Base-by-base conservation (phyloP, 92 coral and sea anemone species). In the Parazoanthus darwini region DNA sequence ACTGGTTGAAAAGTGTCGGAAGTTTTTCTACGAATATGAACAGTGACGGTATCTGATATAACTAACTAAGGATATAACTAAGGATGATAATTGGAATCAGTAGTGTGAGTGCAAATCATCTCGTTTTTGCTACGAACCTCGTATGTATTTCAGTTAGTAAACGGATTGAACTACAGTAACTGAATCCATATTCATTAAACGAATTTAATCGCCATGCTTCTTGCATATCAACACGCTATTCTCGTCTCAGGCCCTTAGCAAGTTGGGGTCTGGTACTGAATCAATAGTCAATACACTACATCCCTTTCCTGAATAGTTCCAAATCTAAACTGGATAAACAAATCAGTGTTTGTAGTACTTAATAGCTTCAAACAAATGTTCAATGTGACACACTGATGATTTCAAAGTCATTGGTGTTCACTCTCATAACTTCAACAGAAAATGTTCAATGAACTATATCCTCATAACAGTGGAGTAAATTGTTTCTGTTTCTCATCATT, bases 271-370 rank as follows among this genome's bases (percentile, higher is more conserved):
- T 56, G 65, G 65, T 56, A 56, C 65, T 56, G 18, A 56, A 15
- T 56, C 65, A 9, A 56, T 56, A 56, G 50, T 44, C n/a, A n/a
- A n/a, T n/a, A n/a, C n/a, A n/a, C n/a, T n/a, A n/a, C n/a, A n/a
- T n/a, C 26, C 26, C 72, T 66, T 66, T 66, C 72, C 72, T 66
- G 72, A 66, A 66, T 66, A 66, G 20, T 66, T 66, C 72, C 72
- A 66, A 66, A n/a, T 66, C 72, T 25, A 16, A 5, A 66, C 22
- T 66, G 72, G 72, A 66, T 66, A 66, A 66, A 66, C 72, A 66
- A n/a, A 66, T 16, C 72, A 66, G 72, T 66, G 72, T 66, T 66
- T n/a, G 72, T 66, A 18, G 72, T 11, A 8, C 50, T 44, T 44
- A 44, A 44, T 44, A 44, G 8, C 50, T 5, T 44, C 50, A 44